phyloP scores from a whole-genome alignment of 1,140 invertebrate species.

The Melitaea cinxia region DNA sequence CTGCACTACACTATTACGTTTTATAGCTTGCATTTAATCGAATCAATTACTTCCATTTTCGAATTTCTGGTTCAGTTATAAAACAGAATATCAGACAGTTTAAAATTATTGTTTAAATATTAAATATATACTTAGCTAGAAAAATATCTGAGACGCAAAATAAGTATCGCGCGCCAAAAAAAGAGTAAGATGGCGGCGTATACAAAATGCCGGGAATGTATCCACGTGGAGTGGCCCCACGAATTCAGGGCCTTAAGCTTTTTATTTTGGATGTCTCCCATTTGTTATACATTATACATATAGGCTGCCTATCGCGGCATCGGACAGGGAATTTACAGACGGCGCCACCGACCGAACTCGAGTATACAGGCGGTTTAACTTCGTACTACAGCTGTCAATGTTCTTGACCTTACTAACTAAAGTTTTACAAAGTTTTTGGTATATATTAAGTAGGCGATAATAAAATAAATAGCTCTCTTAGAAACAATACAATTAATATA shows the following conservation, averaged over 20 bases:
- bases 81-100: background rate
- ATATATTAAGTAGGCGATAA: no score
- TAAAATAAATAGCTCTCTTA: no score
- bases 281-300: conserved; percentile 81
- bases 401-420: background rate
- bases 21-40: background rate
- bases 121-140: background rate
- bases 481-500: no score
- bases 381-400: background rate
- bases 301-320: conserved; percentile 70
- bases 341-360: conserved; percentile 65
- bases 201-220: conserved; percentile 68
- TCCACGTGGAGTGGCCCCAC: conserved; percentile 70
- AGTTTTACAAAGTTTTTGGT: background rate
- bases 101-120: background rate
- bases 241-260: conserved; percentile 66
- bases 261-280: conserved; percentile 79
- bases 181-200: conserved; percentile 61
- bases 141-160: conserved; percentile 11
- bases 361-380: conserved; percentile 54
- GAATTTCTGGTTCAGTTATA: background rate
- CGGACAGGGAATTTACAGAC: conserved; percentile 73
- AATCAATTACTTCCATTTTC: background rate
- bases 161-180: conserved; percentile 62
- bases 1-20: conserved; percentile 17